phyloP scores from a whole-genome alignment of 2,797 vertebrate species.

The Pseudocheirus occidentalis region DNA sequence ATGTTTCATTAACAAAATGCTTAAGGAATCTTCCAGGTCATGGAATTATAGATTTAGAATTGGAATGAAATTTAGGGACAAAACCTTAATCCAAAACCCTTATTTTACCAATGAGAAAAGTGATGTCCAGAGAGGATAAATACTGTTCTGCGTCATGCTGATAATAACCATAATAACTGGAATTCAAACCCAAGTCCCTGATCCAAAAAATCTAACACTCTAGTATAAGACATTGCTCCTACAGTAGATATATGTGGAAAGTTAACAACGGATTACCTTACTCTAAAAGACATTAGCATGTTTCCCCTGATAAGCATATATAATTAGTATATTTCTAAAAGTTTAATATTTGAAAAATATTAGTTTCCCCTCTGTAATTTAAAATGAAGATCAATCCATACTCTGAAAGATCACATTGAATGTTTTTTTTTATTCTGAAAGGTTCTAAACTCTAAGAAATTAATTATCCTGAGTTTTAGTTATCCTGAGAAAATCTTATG shows the following conservation, averaged over 20 bases:
- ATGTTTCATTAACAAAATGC: background rate
- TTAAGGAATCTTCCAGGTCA: background rate
- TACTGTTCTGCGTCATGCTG: background rate
- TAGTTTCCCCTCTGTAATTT: background rate
- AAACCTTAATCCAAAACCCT: background rate
- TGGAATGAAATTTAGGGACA: background rate
- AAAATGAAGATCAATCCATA: conserved; percentile 22
- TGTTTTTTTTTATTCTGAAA: conserved; percentile 12
- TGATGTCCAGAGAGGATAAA: background rate
- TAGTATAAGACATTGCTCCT: background rate
- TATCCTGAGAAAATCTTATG: conserved; percentile 49
- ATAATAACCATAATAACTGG: background rate
- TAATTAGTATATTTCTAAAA: background rate
- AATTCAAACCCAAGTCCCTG: background rate
- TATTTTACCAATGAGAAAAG: background rate
- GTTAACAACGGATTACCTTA: background rate
- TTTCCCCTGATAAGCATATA: background rate
- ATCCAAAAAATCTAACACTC: background rate
- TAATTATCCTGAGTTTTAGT: conserved; percentile 41
- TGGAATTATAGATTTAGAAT: background rate
- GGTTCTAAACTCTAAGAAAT: conserved; percentile 37
- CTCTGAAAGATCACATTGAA: conserved; percentile 27
- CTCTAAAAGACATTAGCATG: background rate
- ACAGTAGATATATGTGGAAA: background rate
- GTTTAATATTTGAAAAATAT: background rate